These are phyloP conservation scores for Desmophyllum pertusum DNA, from an alignment of 92 coral and sea anemone genomes.

Conservation along the genomic window DNA sequence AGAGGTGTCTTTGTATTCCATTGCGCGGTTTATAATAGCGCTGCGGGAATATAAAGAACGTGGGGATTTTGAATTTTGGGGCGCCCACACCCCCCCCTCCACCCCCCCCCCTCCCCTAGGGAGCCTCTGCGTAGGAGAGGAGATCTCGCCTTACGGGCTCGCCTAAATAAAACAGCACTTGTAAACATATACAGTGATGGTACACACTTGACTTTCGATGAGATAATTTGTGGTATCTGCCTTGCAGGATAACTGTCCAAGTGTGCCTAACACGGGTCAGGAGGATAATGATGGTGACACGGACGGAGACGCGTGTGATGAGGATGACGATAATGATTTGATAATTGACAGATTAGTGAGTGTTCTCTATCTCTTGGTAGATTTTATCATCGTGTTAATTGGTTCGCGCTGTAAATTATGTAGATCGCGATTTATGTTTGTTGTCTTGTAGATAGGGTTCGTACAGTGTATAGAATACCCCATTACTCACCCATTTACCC, in stretches of 20 bases:
- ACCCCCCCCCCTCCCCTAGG: too few relatives aligned
- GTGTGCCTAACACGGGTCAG: constrained; percentile 90
- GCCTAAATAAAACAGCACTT: neutral
- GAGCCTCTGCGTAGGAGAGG: too few relatives aligned
- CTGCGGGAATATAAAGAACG: too few relatives aligned
- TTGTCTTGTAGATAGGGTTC: neutral
- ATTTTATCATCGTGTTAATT: too few relatives aligned
- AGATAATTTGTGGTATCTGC: neutral
- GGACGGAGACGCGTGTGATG: constrained; percentile 79
- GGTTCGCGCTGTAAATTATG: too few relatives aligned
- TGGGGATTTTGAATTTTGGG: too few relatives aligned
- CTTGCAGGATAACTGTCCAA: constrained; percentile 88
- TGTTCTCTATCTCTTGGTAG: neutral
- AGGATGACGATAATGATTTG: constrained; percentile 78
- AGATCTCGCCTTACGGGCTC: neutral
- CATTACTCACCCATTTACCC: too few relatives aligned
- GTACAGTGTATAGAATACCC: too few relatives aligned
- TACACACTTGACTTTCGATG: neutral
- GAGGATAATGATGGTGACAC: constrained; percentile 85
- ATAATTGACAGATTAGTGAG: constrained; percentile 63
- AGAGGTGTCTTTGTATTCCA: too few relatives aligned
- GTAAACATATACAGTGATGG: neutral
- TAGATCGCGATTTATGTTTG: neutral
- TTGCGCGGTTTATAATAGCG: too few relatives aligned
- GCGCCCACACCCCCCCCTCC: too few relatives aligned